These are phyloP conservation scores for Pomatorhinus ruficollis DNA, from an alignment of 2,113 vertebrate species.

Conservation along the genomic window DNA sequence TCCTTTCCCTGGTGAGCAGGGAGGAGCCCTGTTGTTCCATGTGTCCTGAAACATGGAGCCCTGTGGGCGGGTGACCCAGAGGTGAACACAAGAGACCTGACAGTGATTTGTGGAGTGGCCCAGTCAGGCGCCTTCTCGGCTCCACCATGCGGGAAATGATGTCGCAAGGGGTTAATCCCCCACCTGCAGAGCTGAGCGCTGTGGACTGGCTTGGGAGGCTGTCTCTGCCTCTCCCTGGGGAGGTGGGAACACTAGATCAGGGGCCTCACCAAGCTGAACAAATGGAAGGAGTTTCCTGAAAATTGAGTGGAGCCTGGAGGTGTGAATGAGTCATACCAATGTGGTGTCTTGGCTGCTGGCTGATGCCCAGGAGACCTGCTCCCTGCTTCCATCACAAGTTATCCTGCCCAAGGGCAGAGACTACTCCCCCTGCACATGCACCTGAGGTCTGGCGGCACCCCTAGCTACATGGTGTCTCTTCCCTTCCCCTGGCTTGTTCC, in stretches of 20 bases:
- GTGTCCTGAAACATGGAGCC: neutral
- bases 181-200: neutral
- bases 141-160: neutral
- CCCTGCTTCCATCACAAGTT: neutral
- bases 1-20: neutral
- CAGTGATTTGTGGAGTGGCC: slow-evolving; percentile 3
- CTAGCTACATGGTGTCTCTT: neutral
- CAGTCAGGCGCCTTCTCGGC: neutral
- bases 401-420: neutral
- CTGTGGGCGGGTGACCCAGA: neutral
- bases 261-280: slow-evolving; percentile 11
- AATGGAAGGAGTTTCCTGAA: slow-evolving; percentile 49
- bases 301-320: neutral
- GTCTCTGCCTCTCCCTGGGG: neutral
- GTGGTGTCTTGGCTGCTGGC: neutral
- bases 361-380: neutral
- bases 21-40: neutral
- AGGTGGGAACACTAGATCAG: slow-evolving; percentile 3
- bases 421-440: neutral
- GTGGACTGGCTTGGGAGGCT: neutral
- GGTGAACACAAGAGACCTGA: neutral
- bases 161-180: slow-evolving; percentile 37
- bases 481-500: neutral
- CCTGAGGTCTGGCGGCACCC: neutral
- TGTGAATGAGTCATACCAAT: slow-evolving; percentile 38